Conservation (phyloP, 2,797 vertebrate species). For the Rhinoraja longicauda region DNA sequence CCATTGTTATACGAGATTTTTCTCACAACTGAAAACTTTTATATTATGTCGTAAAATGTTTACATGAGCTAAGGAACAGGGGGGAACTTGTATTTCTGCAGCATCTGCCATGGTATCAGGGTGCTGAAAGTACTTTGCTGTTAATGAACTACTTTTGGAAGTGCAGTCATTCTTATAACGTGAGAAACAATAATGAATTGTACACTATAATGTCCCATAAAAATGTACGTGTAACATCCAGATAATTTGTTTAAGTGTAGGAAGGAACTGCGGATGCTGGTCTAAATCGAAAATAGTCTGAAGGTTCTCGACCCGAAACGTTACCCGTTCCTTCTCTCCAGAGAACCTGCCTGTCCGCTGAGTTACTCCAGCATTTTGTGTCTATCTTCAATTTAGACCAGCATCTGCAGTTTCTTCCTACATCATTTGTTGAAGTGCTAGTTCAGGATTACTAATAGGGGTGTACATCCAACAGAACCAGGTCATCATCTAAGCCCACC, state of each 20-base stretch:
- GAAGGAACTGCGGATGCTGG: no score
- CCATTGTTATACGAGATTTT: not conserved
- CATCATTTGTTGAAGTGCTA: no score
- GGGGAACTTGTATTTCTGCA: not conserved
- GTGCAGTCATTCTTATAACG: not conserved
- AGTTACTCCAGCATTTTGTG: no score
- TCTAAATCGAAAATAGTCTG: no score
- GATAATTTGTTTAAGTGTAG: not conserved
- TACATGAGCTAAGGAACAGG: not conserved
- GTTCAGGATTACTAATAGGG: not conserved
- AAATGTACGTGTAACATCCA: not conserved
- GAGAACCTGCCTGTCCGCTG: no score
- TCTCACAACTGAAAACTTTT: not conserved
- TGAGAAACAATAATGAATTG: not conserved
- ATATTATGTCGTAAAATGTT: not conserved
- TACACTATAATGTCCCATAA: not conserved
- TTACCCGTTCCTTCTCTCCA: no score
- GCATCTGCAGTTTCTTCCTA: no score
- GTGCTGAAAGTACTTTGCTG: not conserved
- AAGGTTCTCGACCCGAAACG: no score
- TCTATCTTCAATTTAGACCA: no score
- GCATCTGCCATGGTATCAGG: not conserved
- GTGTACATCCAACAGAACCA: not conserved
- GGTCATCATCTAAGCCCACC: not conserved
- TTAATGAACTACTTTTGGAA: not conserved